Conservation (phyloP, 1,140 invertebrate species). For the Lepidurus arcticus region DNA sequence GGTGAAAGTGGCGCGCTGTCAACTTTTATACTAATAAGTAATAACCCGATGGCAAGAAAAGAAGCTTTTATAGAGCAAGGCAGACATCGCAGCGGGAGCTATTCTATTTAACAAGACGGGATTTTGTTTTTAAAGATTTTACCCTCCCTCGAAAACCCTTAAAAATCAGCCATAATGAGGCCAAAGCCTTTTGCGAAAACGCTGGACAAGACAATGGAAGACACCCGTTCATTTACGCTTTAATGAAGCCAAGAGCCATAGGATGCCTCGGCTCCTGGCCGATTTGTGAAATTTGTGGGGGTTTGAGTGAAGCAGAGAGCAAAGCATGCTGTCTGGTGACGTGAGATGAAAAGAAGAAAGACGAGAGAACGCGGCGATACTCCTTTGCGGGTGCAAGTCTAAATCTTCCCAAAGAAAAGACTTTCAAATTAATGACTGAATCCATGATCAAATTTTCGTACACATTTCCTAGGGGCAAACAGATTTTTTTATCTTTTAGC, state of each 20-base stretch:
- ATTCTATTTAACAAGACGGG: neutral
- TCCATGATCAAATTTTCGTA: neutral
- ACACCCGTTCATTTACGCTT: neutral
- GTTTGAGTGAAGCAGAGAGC: neutral
- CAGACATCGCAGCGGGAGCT: constrained; percentile 11
- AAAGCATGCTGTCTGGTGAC: neutral
- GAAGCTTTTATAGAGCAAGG: neutral
- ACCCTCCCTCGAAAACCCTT: neutral
- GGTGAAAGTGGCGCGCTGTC: constrained; percentile 5
- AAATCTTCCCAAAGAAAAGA: constrained; percentile 1
- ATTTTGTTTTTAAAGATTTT: too few species aligned
- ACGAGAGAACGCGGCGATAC: neutral
- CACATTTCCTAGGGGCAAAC: too few species aligned
- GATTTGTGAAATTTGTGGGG: neutral
- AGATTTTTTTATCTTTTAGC: neutral
- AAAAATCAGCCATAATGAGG: neutral
- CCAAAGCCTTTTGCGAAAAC: constrained; percentile 13
- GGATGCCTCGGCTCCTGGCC: neutral
- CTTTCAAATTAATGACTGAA: neutral
- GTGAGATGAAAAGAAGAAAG: neutral
- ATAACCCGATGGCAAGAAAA: constrained; percentile 2
- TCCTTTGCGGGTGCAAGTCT: neutral
- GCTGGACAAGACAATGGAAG: constrained; percentile 9
- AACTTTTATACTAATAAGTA: neutral
- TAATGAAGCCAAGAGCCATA: neutral